Conservation (phyloP, 53 echinoderm and acorn worm species). For the Echinarachnius parma region DNA sequence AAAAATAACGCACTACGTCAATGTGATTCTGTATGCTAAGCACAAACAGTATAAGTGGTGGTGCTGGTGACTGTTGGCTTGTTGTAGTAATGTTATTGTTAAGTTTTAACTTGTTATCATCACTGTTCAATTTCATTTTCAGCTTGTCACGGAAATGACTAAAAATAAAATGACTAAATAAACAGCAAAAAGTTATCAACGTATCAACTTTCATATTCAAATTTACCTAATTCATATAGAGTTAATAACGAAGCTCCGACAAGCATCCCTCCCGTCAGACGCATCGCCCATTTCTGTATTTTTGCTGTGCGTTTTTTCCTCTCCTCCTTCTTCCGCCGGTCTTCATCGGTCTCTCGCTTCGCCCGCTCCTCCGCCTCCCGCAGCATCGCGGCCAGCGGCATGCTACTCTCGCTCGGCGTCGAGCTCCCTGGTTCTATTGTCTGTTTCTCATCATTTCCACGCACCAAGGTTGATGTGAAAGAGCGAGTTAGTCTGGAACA, state of each 20-base stretch:
- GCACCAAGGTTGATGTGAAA: conserved; percentile 33
- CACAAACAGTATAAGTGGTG: too few species aligned
- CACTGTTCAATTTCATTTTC: neutral
- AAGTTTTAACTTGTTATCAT: too few species aligned
- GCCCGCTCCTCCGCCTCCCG: conserved; percentile 77
- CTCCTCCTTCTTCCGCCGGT: conserved; percentile 66
- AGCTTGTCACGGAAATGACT: neutral
- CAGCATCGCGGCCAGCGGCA: conserved; percentile 70
- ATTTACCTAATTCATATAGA: conserved; percentile 80
- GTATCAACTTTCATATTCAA: too few species aligned
- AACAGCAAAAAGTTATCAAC: too few species aligned
- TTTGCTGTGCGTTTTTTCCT: conserved; percentile 67
- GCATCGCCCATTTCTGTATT: conserved; percentile 79
- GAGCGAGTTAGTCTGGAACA: conserved; percentile 9
- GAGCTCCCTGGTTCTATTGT: conserved; percentile 24
- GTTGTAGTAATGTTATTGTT: too few species aligned
- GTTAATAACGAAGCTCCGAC: conserved; percentile 62
- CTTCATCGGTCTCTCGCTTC: conserved; percentile 63
- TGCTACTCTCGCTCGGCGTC: conserved; percentile 18
- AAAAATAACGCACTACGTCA: too few species aligned
- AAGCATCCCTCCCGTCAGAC: conserved; percentile 71
- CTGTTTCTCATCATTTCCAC: conserved; percentile 50
- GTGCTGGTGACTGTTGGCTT: too few species aligned
- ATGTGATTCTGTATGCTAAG: too few species aligned
- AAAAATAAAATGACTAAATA: neutral